Percentiles rank a stretch among this genome's conserved stretches.
These are phyloP conservation scores for Cyphomyrmex costatus DNA, from an alignment of 1,140 invertebrate species.

Conservation along the genomic window DNA sequence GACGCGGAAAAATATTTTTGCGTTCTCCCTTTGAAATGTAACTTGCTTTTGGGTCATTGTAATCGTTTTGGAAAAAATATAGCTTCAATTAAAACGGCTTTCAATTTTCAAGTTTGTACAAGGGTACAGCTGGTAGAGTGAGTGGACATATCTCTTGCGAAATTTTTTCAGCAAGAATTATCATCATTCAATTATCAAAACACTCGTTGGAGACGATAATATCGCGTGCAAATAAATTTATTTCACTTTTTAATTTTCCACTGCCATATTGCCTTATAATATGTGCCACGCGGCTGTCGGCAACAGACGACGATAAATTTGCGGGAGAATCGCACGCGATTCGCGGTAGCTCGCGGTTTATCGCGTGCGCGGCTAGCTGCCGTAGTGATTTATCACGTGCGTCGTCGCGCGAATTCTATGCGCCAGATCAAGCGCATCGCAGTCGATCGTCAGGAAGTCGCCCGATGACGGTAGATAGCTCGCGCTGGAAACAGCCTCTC, in stretches of 20 bases:
- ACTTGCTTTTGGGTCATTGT: not conserved
- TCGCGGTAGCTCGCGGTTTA: slow-evolving; percentile 66
- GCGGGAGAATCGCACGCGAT: slow-evolving; percentile 65
- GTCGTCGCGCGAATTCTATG: slow-evolving; percentile 51
- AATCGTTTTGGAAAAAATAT: slow-evolving; percentile 24
- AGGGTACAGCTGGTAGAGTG: not conserved
- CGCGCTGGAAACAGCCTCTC: slow-evolving; percentile 18
- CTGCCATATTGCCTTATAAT: not conserved
- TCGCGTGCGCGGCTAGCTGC: slow-evolving; percentile 64
- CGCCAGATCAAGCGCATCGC: slow-evolving; percentile 50
- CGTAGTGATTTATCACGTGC: slow-evolving; percentile 73
- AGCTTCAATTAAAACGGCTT: slow-evolving; percentile 2
- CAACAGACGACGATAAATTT: slow-evolving; percentile 60
- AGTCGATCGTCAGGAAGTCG: slow-evolving; percentile 54
- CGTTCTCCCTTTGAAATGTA: slow-evolving; percentile 3
- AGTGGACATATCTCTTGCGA: not conserved
- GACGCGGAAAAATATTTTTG: slow-evolving; percentile 27
- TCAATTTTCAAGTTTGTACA: slow-evolving; percentile 19
- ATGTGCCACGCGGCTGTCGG: slow-evolving; percentile 16
- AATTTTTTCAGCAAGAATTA: slow-evolving; percentile 3
- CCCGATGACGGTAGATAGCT: slow-evolving; percentile 7
- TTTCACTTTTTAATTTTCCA: slow-evolving; percentile 30
- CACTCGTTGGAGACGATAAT: not conserved
- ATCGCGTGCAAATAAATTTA: slow-evolving; percentile 3
- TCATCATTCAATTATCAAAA: slow-evolving; percentile 20